Evolutionary conservation across 2,797 vertebrate genomes (phyloP), one percentile per base, ranked within the genome.

Genomic region (Syngnathus acus): DNA sequence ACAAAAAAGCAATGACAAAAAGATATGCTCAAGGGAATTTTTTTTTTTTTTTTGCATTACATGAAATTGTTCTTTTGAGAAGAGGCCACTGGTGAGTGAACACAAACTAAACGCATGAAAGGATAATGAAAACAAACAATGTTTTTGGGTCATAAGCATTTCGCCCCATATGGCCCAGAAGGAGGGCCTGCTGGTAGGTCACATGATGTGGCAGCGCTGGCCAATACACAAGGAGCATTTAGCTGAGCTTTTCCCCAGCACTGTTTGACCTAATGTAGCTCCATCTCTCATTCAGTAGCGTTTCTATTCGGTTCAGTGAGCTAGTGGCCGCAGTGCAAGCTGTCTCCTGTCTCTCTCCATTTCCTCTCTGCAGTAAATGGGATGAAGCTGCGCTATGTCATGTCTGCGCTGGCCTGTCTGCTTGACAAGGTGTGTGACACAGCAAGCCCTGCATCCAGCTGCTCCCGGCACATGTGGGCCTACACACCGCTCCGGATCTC

Each of bases 381-480:
- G 79, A 84, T 79, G 83, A 85, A 88, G 83, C 87, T 84, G 86
- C 87, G 84, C 75, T 88, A 81, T 86, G 87, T 90, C 89, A 90
- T 82, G 82, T 84, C 85, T 82, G 81, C 68, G 73, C 78, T 69
- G 82, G 79, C 80, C 79, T 78, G 85, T 82, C 82, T 80, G 78
- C 80, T 85, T 90, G 87, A 89, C 87, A 85, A 88, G 84, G 80
- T 87, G 86, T 87, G 84, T 85, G 82, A 88, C 83, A 86, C 77
- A 67, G 82, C 79, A 75, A 55, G 71, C 75, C 65, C 69, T 66
- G 64, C 77, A 76, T 76, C 75, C 77, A 66, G 72, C 72, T 65
- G 73, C 76, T 79, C 73, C 69, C 71, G 74, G 72, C 73, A 70
- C 80, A 80, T 68, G 67, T 75, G 61, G 65, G 68, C 74, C 71